phyloP scores from a whole-genome alignment of 1,140 invertebrate species.

The Psilanteris sp. region DNA sequence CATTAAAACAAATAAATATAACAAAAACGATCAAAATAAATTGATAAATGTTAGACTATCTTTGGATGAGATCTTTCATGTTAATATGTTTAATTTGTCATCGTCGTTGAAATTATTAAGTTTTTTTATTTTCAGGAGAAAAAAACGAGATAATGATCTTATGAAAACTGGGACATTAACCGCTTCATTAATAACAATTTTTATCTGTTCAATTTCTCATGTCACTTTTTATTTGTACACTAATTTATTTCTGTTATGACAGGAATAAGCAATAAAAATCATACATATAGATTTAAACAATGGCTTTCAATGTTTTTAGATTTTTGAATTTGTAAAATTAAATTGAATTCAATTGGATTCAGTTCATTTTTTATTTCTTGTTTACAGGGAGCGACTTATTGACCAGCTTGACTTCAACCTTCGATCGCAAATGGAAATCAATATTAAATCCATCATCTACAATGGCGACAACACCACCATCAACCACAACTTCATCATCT shows the following conservation, averaged over 20 bases:
- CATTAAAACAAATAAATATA: too few species aligned
- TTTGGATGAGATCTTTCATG: not conserved
- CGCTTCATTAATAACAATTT: conserved; percentile 37
- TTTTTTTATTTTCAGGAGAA: conserved; percentile 44
- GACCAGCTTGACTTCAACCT: conserved; percentile 86
- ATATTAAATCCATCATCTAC: conserved; percentile 77
- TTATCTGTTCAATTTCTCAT: too few species aligned
- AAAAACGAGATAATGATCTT: conserved; percentile 2
- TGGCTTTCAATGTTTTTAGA: conserved; percentile 29
- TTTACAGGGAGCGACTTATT: conserved; percentile 84
- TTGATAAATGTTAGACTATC: not conserved
- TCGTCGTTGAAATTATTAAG: conserved; percentile 14
- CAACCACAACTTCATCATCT: conserved; percentile 15
- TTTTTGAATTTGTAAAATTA: conserved; percentile 3
- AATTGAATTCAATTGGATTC: not conserved
- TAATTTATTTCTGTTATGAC: conserved; percentile 1
- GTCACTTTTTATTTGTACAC: conserved; percentile 13
- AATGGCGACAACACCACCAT: conserved; percentile 32
- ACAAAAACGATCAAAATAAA: too few species aligned
- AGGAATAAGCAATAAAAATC: conserved; percentile 15
- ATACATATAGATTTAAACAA: conserved; percentile 17
- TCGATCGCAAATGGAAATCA: conserved; percentile 86
- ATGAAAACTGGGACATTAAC: conserved; percentile 21
- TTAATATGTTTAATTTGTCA: conserved; percentile 19
- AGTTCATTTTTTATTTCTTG: conserved; percentile 35